phyloP scores from a whole-genome alignment of 2,888 invertebrate genomes.

The Drosophila quinaria region DNA sequence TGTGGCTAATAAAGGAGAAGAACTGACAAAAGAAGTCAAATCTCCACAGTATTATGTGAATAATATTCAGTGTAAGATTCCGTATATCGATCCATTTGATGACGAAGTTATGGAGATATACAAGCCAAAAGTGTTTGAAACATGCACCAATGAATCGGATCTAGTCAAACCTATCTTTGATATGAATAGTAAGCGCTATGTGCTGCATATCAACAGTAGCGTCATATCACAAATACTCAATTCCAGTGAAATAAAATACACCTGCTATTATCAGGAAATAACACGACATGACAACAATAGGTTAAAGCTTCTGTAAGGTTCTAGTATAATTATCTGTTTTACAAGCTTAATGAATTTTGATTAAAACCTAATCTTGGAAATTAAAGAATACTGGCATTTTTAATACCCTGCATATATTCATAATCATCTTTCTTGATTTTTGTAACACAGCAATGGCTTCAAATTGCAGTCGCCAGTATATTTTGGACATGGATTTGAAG shows the following conservation, averaged over 20 bases:
- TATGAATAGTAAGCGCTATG: constrained; percentile 3
- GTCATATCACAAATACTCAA: constrained; percentile 1
- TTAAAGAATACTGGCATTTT: neutral
- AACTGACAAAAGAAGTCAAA: neutral
- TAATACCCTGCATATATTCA: neutral
- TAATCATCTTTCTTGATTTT: too few relatives aligned
- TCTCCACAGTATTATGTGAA: constrained; percentile 3
- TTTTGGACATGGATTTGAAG: constrained; percentile 4
- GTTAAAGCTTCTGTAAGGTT: neutral
- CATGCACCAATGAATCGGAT: constrained; percentile 18
- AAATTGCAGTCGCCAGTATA: neutral
- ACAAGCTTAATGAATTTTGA: neutral
- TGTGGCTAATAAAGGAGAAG: neutral
- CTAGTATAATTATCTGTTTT: neutral
- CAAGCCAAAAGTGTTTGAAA: constrained; percentile 3
- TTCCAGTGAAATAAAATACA: constrained; percentile 15
- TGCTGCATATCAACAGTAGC: constrained; percentile 20
- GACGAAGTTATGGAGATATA: constrained; percentile 5
- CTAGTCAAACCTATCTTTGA: constrained; percentile 17
- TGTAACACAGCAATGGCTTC: neutral
- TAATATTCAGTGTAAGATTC: constrained; percentile 15
- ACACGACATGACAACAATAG: neutral
- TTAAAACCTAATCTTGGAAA: neutral
- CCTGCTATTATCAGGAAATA: constrained; percentile 25
- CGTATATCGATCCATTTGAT: constrained; percentile 14